Evolutionary conservation across 2,888 invertebrate species (phyloP).

Genomic region (Chelonus formosanus): DNA sequence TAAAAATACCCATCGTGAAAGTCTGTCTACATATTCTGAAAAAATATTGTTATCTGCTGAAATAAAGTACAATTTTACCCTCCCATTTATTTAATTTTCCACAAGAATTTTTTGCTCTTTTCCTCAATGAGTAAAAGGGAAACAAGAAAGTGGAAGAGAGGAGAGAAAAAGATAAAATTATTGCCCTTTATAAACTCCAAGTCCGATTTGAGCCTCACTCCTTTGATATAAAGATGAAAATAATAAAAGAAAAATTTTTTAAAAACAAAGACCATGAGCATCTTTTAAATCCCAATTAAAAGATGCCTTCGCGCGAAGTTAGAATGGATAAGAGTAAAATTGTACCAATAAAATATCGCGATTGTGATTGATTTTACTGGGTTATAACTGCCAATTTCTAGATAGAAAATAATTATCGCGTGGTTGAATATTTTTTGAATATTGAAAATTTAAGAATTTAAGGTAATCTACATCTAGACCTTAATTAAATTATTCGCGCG

Average conservation of each 20-base stretch:
- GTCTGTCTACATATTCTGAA: not conserved
- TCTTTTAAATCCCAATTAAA: conserved; percentile 3
- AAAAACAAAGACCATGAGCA: not conserved
- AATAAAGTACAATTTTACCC: conserved; percentile 18
- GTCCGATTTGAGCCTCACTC: conserved; percentile 33
- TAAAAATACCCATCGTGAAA: conserved; percentile 2
- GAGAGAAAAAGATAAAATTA: not conserved
- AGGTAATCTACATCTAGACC: not conserved
- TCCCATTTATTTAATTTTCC: not conserved
- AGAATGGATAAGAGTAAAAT: not conserved
- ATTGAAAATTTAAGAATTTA: not conserved
- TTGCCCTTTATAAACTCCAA: conserved; percentile 12
- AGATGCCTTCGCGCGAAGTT: conserved; percentile 1
- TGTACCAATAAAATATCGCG: not conserved
- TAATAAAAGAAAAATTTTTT: not conserved
- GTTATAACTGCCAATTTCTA: conserved; percentile 13
- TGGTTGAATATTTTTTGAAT: not conserved
- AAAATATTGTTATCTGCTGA: not conserved
- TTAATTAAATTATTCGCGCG: conserved; percentile 27
- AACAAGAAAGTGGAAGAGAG: not conserved
- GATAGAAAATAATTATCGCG: conserved; percentile 6
- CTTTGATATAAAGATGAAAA: not conserved
- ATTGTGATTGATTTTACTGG: conserved; percentile 7
- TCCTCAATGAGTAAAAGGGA: not conserved
- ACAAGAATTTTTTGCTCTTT: not conserved